These are phyloP conservation scores for Bryconaethiops microstoma DNA, from an alignment of 2,797 vertebrate species.

Conservation along the genomic window DNA sequence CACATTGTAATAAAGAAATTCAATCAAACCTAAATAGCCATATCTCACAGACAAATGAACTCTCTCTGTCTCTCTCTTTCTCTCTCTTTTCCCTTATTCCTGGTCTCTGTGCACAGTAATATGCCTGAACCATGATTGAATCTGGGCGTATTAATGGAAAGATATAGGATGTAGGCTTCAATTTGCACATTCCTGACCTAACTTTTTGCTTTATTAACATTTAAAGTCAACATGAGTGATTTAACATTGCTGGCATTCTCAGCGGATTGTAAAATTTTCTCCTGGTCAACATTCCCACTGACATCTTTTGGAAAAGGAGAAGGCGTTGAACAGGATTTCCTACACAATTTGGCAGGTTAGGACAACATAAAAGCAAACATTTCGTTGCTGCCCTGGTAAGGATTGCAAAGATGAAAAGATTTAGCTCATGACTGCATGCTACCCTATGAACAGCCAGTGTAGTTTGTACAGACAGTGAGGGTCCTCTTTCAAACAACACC, in stretches of 20 bases:
- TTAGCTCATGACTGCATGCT: not conserved
- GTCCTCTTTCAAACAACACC: constrained; percentile 24
- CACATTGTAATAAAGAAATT: not conserved
- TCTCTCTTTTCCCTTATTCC: not conserved
- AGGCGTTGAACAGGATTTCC: constrained; percentile 33
- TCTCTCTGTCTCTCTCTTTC: not conserved
- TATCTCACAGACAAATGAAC: not conserved
- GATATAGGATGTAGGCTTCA: constrained; percentile 45
- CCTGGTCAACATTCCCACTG: constrained; percentile 35
- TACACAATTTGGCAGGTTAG: constrained; percentile 38
- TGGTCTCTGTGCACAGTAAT: constrained; percentile 34
- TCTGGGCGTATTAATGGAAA: constrained; percentile 48
- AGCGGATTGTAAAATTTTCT: constrained; percentile 27
- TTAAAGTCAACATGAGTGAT: constrained; percentile 50
- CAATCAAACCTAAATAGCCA: not conserved
- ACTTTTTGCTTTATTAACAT: constrained; percentile 51
- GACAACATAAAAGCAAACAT: not conserved
- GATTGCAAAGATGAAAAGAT: not conserved
- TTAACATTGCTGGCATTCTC: constrained; percentile 50
- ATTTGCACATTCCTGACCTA: constrained; percentile 45
- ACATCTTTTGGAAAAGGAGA: constrained; percentile 32
- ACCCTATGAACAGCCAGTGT: constrained; percentile 1
- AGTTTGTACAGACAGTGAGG: constrained; percentile 8
- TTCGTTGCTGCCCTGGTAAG: constrained; percentile 8
- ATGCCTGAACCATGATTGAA: constrained; percentile 40